Evolutionary conservation across 2,797 vertebrate species (phyloP).

Genomic region (Leptatherina wallacei): DNA sequence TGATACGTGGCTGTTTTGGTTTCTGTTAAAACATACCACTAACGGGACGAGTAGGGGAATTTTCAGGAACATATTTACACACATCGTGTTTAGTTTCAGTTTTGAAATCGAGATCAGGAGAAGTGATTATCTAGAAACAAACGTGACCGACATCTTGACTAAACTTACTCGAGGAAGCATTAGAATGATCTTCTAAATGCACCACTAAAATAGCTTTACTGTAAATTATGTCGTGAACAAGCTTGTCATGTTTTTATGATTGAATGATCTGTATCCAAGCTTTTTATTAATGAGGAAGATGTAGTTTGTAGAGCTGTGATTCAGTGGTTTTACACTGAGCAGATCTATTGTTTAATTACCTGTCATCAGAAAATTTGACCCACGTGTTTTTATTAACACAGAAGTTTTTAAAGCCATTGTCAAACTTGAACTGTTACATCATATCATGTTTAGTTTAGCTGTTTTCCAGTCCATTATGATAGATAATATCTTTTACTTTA

Average conservation of each 20-base stretch:
- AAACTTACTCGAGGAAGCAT: background rate
- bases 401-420: background rate
- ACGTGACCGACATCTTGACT: background rate
- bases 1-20: fast-evolving
- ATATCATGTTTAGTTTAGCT: background rate
- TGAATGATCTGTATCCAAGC: background rate
- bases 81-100: slow-evolving; percentile 62
- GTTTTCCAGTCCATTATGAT: background rate
- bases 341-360: background rate
- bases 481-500: background rate
- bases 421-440: too few relatives aligned
- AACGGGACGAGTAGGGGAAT: slow-evolving; percentile 14
- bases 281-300: background rate
- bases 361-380: background rate
- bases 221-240: background rate
- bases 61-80: slow-evolving; percentile 20
- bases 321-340: background rate
- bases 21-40: background rate
- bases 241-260: background rate
- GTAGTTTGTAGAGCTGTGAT: background rate
- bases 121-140: background rate
- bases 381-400: background rate
- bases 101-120: slow-evolving; percentile 32
- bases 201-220: background rate
- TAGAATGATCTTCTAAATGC: background rate